Base-by-base conservation (phyloP, 53 echinoderm and acorn worm species). In the Mesocentrotus franciscanus region DNA sequence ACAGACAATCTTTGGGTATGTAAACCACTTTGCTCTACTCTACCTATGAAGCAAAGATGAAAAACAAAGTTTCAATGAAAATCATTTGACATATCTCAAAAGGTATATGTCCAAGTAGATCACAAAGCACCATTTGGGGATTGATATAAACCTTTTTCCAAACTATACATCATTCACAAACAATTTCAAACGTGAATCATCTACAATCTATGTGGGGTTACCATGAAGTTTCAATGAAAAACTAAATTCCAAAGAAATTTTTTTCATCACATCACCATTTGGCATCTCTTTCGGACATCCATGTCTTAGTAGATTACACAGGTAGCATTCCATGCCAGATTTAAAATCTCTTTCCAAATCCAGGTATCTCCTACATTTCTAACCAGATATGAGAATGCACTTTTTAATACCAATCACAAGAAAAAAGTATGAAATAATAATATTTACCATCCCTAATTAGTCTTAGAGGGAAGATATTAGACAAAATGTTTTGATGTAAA, bases 351-450 rank as follows among this genome's bases (percentile, higher is more conserved):
- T 87, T 58, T n/a, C 87, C 5, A 20, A 87, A 87, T 87, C 87
- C 87, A 56, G 0, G 57, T 13, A 58, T 57, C n/a, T 87, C 8
- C 11, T 87, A 58, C 29, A 87, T 87, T 58, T 87, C 26, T n/a
- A 56, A 56, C 87, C 27, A 87, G 56, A 59, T 57, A 13, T 87
- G 87, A 87, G 87, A 87, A 59, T 26, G 87, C 87, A 87, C 27
- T 85, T 85, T 85, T 57, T 26, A n/a, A 58, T 58, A 56, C 56
- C 11, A 56, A 56, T 6, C 26, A 26, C 56, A 26, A n/a, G 22
- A 49, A 56, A 87, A 27, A 42, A 20, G 9, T 18, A 11, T 36
- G 1, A 6, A 20, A 22, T 42, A 76, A 14, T 81, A 9, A 78
- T 81, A 16, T 18, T 4, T 36, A 36, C 42, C 33, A 42, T 18